Base-by-base conservation (phyloP, 1,140 invertebrate genomes). In the Zophobas atratus region DNA sequence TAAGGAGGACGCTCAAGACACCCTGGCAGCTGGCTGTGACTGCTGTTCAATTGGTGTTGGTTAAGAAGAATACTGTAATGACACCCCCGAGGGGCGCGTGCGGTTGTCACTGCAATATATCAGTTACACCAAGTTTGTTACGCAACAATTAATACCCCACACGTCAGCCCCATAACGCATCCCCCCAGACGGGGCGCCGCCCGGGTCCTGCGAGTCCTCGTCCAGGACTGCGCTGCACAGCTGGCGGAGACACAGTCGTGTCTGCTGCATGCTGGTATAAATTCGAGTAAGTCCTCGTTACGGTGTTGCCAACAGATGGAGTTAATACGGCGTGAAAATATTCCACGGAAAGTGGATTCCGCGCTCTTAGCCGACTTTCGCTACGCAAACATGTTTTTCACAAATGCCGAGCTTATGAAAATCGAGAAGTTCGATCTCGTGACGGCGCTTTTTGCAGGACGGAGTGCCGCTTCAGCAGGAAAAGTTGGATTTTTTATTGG, bases 351-450 rank as follows among this genome's bases (percentile, higher is more conserved):
- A 51, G 60, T 41, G 60, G 39, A 67, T 67, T 67, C 39, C 60
- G 33, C 36, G 36, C 60, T 67, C 39, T 67, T 67, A 67, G 43
- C 60, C 39, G 60, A 38, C 43, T 67, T 67, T 67, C 60, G 60
- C 60, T 43, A 67, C 60, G 60, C 60, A 67, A 67, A 67, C 60
- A 67, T 67, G 60, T 67, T 67, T 67, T 67, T 51, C 60, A 67
- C n/a, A 20, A 51, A 6, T n/a, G 4, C n/a, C 33, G 60, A 46
- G 41, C 33, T 67, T 43, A 67, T 67, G 60, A 67, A 67, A 67
- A 67, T 67, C 60, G 57, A 51, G 49, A 20, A 20, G 2, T 51
- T 51, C 49, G 49, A 51, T 51, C n/a, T 51, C 49, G 6, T 51
- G 20, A n/a, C 20, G 6, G 3, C 49, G 49, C 49, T 20, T 4